These are phyloP conservation scores for Xanthia icteritia DNA, from an alignment of 2,888 invertebrate species.

Conservation along the genomic window DNA sequence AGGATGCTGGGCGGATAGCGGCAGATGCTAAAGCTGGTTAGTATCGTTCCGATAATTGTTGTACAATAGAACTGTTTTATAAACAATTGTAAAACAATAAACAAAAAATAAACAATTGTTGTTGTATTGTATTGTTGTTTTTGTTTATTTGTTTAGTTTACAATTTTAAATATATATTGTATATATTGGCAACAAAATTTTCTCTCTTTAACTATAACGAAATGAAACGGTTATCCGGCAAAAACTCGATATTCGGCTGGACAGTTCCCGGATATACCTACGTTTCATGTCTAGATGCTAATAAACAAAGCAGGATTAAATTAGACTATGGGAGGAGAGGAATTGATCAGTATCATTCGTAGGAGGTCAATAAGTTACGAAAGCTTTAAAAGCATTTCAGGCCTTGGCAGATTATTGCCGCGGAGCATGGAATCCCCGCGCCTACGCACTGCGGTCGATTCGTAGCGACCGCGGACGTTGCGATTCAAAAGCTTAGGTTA, in stretches of 20 bases:
- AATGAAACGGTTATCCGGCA: no score
- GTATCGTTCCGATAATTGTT: constrained; percentile 26
- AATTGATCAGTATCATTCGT: neutral
- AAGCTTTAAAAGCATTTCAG: neutral
- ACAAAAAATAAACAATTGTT: neutral
- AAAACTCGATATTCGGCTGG: no score
- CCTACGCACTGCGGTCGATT: neutral
- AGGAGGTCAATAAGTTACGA: neutral
- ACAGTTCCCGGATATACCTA: no score
- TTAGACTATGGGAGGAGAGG: neutral
- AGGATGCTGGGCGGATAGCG: constrained; percentile 97
- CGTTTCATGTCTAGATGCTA: neutral
- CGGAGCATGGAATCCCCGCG: no score
- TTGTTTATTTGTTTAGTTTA: neutral
- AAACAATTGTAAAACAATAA: neutral
- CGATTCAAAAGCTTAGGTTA: no score
- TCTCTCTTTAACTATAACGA: no score
- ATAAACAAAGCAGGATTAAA: neutral
- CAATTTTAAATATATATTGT: neutral
- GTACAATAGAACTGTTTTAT: neutral
- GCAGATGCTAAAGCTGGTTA: constrained; percentile 92
- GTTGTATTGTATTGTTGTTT: neutral
- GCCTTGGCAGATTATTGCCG: neutral
- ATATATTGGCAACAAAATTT: no score
- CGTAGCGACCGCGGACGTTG: neutral